A percentile compares a stretch with the other conserved stretches of the same genome.
Evolutionary conservation across 1,140 invertebrate species (phyloP).

Genomic region (Yoshiicerus persimilis): DNA sequence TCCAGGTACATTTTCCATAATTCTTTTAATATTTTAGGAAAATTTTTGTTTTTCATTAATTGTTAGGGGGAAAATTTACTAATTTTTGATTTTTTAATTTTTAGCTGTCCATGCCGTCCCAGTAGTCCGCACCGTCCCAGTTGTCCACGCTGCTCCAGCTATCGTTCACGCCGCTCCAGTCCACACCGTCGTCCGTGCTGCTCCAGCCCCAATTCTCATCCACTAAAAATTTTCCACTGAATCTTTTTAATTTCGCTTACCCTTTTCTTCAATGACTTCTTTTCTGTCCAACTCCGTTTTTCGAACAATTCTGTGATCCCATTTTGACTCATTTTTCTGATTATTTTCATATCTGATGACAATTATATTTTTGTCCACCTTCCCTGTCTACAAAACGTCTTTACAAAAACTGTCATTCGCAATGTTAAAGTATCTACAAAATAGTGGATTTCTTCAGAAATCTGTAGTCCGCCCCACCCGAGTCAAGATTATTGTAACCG

Average conservation of each 20-base stretch:
- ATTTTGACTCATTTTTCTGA: neutral
- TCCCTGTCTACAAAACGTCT: too few species aligned
- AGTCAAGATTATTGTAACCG: neutral
- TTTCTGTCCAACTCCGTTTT: neutral
- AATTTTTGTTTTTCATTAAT: too few species aligned
- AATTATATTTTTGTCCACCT: too few species aligned
- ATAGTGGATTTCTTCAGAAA: neutral
- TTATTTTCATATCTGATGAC: neutral
- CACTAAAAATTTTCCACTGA: neutral
- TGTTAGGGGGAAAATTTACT: too few species aligned
- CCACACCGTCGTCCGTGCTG: neutral
- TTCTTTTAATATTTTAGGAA: too few species aligned
- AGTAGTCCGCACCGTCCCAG: neutral
- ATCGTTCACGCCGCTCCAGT: neutral
- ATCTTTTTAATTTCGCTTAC: neutral
- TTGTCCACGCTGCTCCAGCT: neutral
- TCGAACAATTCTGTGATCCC: neutral
- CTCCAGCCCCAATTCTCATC: neutral
- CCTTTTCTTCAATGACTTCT: neutral
- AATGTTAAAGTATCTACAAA: neutral
- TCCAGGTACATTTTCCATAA: too few species aligned
- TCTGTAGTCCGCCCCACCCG: neutral
- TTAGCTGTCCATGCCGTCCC: too few species aligned
- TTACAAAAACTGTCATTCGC: too few species aligned
- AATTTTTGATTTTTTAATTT: too few species aligned